Percentiles rank a stretch among this genome's conserved stretches.
These are phyloP conservation scores for Otocyon megalotis DNA, from an alignment of 2,113 vertebrate species.

Conservation along the genomic window DNA sequence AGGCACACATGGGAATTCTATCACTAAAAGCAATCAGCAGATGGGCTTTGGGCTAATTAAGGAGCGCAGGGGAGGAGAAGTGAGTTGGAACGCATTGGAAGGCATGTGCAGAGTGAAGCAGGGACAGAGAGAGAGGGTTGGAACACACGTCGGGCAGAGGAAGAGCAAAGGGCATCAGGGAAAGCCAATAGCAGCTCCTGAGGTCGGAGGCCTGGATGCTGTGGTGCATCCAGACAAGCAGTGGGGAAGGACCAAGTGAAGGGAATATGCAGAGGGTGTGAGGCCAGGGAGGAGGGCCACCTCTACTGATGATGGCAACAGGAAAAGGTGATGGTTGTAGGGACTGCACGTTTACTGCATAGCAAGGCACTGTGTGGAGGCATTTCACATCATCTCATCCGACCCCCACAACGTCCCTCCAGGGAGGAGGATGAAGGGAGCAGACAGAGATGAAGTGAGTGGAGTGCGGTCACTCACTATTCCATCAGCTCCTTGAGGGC, in stretches of 20 bases:
- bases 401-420: fast-evolving
- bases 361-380: not conserved
- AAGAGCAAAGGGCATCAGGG: too few species aligned
- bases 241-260: fast-evolving
- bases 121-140: not conserved
- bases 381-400: not conserved
- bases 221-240: fast-evolving
- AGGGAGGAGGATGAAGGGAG: not conserved
- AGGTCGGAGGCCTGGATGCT: not conserved
- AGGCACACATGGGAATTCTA: not conserved
- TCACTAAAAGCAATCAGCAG: fast-evolving
- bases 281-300: fast-evolving
- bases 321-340: fast-evolving
- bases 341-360: fast-evolving
- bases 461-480: not conserved
- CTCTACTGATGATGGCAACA: not conserved
- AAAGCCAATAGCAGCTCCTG: not conserved
- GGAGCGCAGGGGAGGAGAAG: not conserved
- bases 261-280: fast-evolving
- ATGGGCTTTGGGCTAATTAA: not conserved
- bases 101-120: fast-evolving
- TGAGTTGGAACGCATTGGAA: not conserved
- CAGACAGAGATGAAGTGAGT: not conserved
- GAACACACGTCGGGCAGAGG: fast-evolving
- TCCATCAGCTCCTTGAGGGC: not conserved